Conservation (phyloP, 2,888 invertebrate genomes). For the Marasmarcha lunaedactyla region DNA sequence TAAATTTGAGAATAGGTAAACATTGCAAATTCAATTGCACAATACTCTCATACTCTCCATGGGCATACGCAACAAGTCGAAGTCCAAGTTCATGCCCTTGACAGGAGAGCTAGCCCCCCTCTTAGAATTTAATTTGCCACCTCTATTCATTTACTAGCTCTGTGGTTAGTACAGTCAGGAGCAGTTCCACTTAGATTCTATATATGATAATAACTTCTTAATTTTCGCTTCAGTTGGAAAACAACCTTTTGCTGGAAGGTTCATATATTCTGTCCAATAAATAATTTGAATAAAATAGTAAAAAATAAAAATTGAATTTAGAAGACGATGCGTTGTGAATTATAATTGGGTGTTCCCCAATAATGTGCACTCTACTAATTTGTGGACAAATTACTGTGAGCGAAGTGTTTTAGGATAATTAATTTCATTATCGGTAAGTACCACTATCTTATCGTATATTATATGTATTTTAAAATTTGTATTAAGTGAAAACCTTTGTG, state of each 20-base stretch:
- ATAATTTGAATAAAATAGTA: background rate
- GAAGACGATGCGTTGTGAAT: too few relatives aligned
- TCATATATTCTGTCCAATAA: background rate
- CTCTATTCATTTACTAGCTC: constrained; percentile 19
- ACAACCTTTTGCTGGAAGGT: constrained; percentile 13
- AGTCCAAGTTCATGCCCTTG: too few relatives aligned
- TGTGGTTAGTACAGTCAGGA: constrained; percentile 14
- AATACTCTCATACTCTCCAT: too few relatives aligned
- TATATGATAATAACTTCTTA: constrained; percentile 17
- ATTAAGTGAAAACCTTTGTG: too few relatives aligned
- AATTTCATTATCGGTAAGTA: too few relatives aligned
- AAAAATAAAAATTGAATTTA: too few relatives aligned
- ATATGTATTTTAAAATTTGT: too few relatives aligned
- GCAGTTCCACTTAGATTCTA: constrained; percentile 11
- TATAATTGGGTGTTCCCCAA: background rate
- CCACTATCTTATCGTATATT: too few relatives aligned
- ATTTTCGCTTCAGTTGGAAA: constrained; percentile 16
- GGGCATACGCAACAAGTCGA: too few relatives aligned
- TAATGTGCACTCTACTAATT: constrained; percentile 25
- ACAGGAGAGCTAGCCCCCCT: too few relatives aligned
- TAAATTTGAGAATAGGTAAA: too few relatives aligned
- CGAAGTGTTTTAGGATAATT: constrained; percentile 10
- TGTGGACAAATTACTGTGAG: constrained; percentile 34
- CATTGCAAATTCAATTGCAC: too few relatives aligned
- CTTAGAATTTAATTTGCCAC: constrained; percentile 12